A percentile compares a stretch with the other conserved stretches of the same genome.
Conservation (phyloP, 2,888 invertebrate species). For the Operophtera brumata region DNA sequence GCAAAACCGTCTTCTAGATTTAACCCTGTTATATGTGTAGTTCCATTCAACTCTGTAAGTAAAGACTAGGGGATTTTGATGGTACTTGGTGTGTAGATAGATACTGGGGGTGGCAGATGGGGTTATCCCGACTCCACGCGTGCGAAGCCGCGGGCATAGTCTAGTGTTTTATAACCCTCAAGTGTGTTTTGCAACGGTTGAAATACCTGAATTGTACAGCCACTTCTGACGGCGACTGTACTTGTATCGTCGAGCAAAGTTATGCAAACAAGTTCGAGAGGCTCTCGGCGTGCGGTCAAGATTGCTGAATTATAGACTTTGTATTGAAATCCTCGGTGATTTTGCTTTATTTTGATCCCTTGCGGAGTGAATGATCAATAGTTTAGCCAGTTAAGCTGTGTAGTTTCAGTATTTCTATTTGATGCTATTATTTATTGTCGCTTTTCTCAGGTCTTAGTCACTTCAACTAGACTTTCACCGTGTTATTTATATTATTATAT, state of each 20-base stretch:
- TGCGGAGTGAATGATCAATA: constrained; percentile 25
- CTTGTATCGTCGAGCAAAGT: constrained; percentile 28
- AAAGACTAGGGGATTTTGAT: too few relatives aligned
- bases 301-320: constrained; percentile 31
- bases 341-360: constrained; percentile 28
- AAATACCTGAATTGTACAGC: background rate
- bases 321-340: constrained; percentile 21
- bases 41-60: too few relatives aligned
- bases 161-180: too few relatives aligned
- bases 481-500: too few relatives aligned
- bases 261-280: constrained; percentile 35
- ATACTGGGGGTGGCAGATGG: too few relatives aligned
- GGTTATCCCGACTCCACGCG: too few relatives aligned
- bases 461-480: background rate
- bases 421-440: background rate
- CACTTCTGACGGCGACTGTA: constrained; percentile 11
- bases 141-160: too few relatives aligned
- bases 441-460: background rate
- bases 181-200: background rate
- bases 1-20: too few relatives aligned
- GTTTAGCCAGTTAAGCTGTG: constrained; percentile 1
- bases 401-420: background rate
- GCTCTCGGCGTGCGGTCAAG: constrained; percentile 31
- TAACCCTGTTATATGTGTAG: too few relatives aligned
- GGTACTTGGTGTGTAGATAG: too few relatives aligned